Base-by-base conservation (phyloP, 2,797 vertebrate genomes). In the Pangasius larnaudii region DNA sequence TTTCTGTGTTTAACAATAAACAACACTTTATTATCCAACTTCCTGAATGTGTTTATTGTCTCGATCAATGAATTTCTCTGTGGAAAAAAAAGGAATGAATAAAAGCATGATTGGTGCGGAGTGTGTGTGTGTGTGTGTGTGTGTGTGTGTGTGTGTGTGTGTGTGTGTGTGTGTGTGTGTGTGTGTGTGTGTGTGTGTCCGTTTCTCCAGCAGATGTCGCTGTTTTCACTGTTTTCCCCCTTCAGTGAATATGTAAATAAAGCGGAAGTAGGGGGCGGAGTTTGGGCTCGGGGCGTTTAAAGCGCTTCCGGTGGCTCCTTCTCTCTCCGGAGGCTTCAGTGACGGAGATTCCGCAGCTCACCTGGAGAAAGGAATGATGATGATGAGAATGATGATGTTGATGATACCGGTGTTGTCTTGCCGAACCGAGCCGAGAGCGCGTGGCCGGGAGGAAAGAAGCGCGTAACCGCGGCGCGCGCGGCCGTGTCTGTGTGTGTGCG, bases 201-300 rank as follows among this genome's bases (percentile, higher is more conserved):
- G 0, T 39, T 42, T 18, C 36, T 49, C 78, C 86, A 74, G 77
- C 53, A 87, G 86, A 39, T 87, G 86, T 49, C 79, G 77, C 53
- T 42, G 69, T 59, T 85, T 13, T 8, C 7, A 5, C 13, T 1
- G 10, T 58, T 74, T 74, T 39, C 33, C 46, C 16, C 5, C 2
- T 56, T 6, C 7, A 4, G 2, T 0, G 5, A 14, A 82, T 65
- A 82, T 82, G 49, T 85, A 67, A 80, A 51, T 67, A 16, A 79
- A 69, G 75, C 85, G 85, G 85, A 86, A 67, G 85, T 86, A 69
- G 74, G 2, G 75, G 84, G 69, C 84, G 84, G 69, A 9, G 67
- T 74, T 58, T 85, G 51, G 22, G 67, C 2, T 56, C 22, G 49
- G 84, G 51, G 49, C 53, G 49, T 58, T 59, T 74, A 18, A 42